phyloP scores from a whole-genome alignment of 2,888 invertebrate genomes.

The Andrena dorsata region DNA sequence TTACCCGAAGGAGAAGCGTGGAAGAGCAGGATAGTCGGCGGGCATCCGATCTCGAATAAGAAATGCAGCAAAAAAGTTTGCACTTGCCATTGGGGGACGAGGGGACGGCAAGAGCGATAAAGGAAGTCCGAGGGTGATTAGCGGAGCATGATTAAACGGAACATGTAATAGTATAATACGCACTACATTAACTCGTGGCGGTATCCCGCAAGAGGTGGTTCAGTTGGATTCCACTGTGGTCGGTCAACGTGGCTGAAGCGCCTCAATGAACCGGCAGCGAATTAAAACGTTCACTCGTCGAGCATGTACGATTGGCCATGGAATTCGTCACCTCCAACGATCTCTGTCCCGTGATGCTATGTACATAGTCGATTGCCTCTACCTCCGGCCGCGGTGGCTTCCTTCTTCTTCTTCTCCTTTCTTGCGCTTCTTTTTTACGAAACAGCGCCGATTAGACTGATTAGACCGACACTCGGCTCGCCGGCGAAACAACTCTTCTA shows the following conservation, averaged over 20 bases:
- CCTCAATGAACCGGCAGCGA: slow-evolving; percentile 62
- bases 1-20: neutral
- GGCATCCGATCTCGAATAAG: neutral
- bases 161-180: slow-evolving; percentile 77
- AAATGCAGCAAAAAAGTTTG: neutral
- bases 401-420: neutral
- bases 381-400: neutral
- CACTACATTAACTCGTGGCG: slow-evolving; percentile 73
- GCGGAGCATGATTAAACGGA: slow-evolving; percentile 77
- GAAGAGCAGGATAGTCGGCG: neutral
- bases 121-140: slow-evolving; percentile 67
- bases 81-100: slow-evolving; percentile 22
- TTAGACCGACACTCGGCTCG: neutral
- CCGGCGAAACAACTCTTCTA: neutral
- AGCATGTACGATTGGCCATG: slow-evolving; percentile 46
- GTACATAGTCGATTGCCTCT: slow-evolving; percentile 8
- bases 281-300: slow-evolving; percentile 65
- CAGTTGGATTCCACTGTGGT: slow-evolving; percentile 77
- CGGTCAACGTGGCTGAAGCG: slow-evolving; percentile 65
- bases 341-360: slow-evolving; percentile 12
- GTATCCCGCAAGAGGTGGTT: slow-evolving; percentile 78
- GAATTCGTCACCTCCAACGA: slow-evolving; percentile 60
- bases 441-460: neutral
- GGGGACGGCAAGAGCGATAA: slow-evolving; percentile 62
- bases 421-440: neutral